phyloP scores from a whole-genome alignment of 2,888 invertebrate species.

The Acleris holmiana region DNA sequence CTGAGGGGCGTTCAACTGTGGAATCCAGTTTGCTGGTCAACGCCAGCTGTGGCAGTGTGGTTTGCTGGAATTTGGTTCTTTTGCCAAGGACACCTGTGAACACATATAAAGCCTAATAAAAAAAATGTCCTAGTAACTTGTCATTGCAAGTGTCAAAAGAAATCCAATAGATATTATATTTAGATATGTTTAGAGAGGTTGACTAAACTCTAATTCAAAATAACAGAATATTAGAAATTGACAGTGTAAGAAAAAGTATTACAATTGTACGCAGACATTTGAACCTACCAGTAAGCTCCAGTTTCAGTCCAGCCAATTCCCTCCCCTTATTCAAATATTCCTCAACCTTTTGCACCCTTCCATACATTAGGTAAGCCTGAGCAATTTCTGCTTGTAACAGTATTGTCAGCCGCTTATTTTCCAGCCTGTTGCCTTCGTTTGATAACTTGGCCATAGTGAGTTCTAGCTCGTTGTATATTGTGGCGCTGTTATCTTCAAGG shows the following conservation, averaged over 20 bases:
- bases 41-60: constrained; percentile 92
- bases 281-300: constrained; percentile 87
- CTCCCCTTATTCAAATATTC: constrained; percentile 87
- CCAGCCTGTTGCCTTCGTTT: constrained; percentile 65
- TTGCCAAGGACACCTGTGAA: constrained; percentile 91
- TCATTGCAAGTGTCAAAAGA: too few species aligned
- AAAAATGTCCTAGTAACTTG: too few species aligned
- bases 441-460: constrained; percentile 71
- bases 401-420: constrained; percentile 62
- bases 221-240: too few species aligned
- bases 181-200: too few species aligned
- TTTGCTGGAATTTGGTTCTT: constrained; percentile 94
- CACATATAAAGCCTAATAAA: too few species aligned
- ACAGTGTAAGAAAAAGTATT: too few species aligned
- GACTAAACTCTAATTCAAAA: too few species aligned
- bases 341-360: constrained; percentile 88
- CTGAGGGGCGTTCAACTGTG: constrained; percentile 68
- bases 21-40: constrained; percentile 85
- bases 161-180: too few species aligned
- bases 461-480: constrained; percentile 86
- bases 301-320: constrained; percentile 86
- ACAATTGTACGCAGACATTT: background rate
- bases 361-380: constrained; percentile 89
- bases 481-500: constrained; percentile 89
- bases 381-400: constrained; percentile 80